Evolutionary conservation across 2,797 vertebrate species (phyloP), one percentile per base, ranked within the genome.

Genomic region (Myotis pilosus): DNA sequence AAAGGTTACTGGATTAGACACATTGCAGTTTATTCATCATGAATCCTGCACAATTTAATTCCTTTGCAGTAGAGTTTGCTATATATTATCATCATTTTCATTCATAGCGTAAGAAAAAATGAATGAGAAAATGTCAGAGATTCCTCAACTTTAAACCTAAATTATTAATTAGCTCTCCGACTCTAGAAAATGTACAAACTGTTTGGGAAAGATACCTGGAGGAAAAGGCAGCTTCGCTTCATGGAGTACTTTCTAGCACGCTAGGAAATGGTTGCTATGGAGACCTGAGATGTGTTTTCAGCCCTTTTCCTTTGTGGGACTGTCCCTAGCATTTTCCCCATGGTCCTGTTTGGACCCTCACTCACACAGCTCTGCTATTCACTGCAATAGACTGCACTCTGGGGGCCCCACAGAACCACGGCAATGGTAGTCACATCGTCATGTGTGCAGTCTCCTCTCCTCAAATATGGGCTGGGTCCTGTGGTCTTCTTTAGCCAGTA

Each of bases 121-220:
- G 53, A 76, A 80, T 51, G 72, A 23, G 25, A 47, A 85, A 84
- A 87, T 12, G 3, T 85, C 89, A 41, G 30, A 62, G 62, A 72
- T 79, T 95, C 25, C 47, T 90, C 86, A 92, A 82, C 7, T 95
- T 90, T 88, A 85, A 91, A 49, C 8, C 55, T 72, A 94, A 81
- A 76, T 87, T 94, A 89, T 88, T 91, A 88, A 93, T 82, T 72
- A 75, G 15, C 13, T 88, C 47, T 36, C 16, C 38, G 55, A 44
- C 17, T 83, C 10, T 33, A 92, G 79, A 49, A 83, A 78, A 91
- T 60, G 19, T 71, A 38, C 20, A 53, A 25, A 51, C 11, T 38
- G 8, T 1, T 17, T 11, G 74, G 16, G 57, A 84, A 96, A 51
- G 38, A 33, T 11, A n/a, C 15, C 44, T 47, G 38, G 66, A 84